Base-by-base conservation (phyloP, 2,797 vertebrate genomes). In the Anguilla obscura region DNA sequence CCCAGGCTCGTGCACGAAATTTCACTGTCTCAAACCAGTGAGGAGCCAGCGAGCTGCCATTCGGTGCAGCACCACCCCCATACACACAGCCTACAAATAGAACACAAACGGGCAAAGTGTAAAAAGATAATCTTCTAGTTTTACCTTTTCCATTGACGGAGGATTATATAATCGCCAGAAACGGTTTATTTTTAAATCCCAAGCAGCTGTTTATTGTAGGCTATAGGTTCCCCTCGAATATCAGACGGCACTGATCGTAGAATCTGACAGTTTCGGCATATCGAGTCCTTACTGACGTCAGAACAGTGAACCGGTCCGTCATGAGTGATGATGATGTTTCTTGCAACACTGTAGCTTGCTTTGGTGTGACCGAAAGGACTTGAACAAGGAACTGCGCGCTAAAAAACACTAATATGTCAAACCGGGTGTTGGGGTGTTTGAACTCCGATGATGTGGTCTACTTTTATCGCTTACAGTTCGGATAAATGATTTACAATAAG, bases 271-370 rank as follows among this genome's bases (percentile, higher is more conserved):
- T 56, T 33, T 56, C n/a, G 30, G n/a, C 83, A 84, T 33, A 84
- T 16, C 52, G 50, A 84, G 50, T 33, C 83, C 27, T 84, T 45
- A 84, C 50, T 84, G 83, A 84, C 83, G 83, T 84, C 83, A 84
- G 52, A 84, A 16, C 83, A 45, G 10, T 52, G 52, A 83, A 83
- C 52, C 50, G n/a, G 83, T 33, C 50, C 33, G 52, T 84, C 27
- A 33, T 83, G 80, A 83, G 45, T 48, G 80, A 48, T 80, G 76
- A 63, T 4, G 30, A 36, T 40, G 30, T 30, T 84, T 56, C 27
- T 33, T 48, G 79, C 79, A 24, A 82, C 45, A 21, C 21, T 12
- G 8, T 84, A 8, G 33, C 36, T 80, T 80, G 76, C 36, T 45
- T 56, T 84, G 83, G 83, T 56, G 83, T 56, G 83, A 10, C 50